phyloP scores from a whole-genome alignment of 2,888 invertebrate genomes.

The Archips xylosteana region DNA sequence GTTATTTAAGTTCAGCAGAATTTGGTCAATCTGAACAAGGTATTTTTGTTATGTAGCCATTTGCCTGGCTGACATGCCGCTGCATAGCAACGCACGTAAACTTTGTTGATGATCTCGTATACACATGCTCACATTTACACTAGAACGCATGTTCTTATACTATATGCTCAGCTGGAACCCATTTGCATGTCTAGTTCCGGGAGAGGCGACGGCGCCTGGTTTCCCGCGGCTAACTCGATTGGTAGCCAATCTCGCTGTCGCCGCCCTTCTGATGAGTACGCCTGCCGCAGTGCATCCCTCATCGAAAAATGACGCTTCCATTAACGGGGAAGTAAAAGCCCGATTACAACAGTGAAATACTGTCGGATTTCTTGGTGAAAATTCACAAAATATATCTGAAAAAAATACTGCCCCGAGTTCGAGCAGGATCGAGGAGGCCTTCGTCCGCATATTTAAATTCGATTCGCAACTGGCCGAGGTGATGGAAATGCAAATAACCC shows the following conservation, averaged over 20 bases:
- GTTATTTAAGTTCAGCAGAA: no score
- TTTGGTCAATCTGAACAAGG: no score
- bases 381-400: neutral
- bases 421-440: neutral
- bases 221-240: slow-evolving; percentile 68
- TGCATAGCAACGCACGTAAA: neutral
- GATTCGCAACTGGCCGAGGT: slow-evolving; percentile 1
- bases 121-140: neutral
- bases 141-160: neutral
- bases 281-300: slow-evolving; percentile 26
- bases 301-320: slow-evolving; percentile 27
- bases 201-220: slow-evolving; percentile 28
- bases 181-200: slow-evolving; percentile 36
- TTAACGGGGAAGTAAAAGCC: slow-evolving; percentile 22
- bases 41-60: no score
- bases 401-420: neutral
- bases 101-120: neutral
- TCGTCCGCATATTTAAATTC: slow-evolving; percentile 1
- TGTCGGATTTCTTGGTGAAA: slow-evolving; percentile 3
- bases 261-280: slow-evolving; percentile 49
- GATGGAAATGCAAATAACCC: slow-evolving; percentile 10
- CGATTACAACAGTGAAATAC: slow-evolving; percentile 1
- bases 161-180: slow-evolving; percentile 19
- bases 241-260: slow-evolving; percentile 76
- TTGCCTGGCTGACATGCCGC: neutral